These are phyloP conservation scores for Festucalex cinctus DNA, from an alignment of 2,113 vertebrate species.

Conservation along the genomic window DNA sequence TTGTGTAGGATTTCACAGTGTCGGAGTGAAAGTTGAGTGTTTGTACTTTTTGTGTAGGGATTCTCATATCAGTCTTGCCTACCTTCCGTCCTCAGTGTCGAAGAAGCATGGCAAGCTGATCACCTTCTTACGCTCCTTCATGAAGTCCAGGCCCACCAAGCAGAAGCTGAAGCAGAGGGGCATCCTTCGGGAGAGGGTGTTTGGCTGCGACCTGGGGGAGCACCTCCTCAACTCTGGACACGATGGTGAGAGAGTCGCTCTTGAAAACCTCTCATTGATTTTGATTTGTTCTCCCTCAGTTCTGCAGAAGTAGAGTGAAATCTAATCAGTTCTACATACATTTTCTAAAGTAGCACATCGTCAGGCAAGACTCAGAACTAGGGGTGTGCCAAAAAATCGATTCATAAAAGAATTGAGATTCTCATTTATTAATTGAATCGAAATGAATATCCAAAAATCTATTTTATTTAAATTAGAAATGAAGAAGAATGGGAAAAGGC, in stretches of 20 bases:
- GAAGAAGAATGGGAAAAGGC: too few relatives aligned
- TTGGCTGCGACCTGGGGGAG: slow-evolving; percentile 96
- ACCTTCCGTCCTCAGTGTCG: slow-evolving; percentile 76
- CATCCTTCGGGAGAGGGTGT: slow-evolving; percentile 96
- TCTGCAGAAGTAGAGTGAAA: neutral
- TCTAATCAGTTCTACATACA: neutral
- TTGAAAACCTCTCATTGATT: neutral
- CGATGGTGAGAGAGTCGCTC: slow-evolving; percentile 79
- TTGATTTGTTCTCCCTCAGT: neutral
- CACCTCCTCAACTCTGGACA: slow-evolving; percentile 96
- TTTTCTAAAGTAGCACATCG: neutral
- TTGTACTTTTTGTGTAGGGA: neutral
- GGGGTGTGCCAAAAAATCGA: too few relatives aligned
- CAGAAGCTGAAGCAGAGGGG: slow-evolving; percentile 98
- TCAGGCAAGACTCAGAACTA: too few relatives aligned
- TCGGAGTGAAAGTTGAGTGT: slow-evolving; percentile 28
- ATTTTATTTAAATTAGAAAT: too few relatives aligned
- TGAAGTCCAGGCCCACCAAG: slow-evolving; percentile 98
- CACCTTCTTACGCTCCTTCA: slow-evolving; percentile 97
- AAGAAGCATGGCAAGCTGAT: slow-evolving; percentile 99
- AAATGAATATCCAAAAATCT: too few relatives aligned
- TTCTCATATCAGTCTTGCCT: slow-evolving; percentile 13
- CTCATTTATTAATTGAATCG: too few relatives aligned
- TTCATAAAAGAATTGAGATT: too few relatives aligned
- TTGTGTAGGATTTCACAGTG: slow-evolving; percentile 9